Evolutionary conservation across 2,113 vertebrate species (phyloP).

Genomic region (Xyrauchen texanus): DNA sequence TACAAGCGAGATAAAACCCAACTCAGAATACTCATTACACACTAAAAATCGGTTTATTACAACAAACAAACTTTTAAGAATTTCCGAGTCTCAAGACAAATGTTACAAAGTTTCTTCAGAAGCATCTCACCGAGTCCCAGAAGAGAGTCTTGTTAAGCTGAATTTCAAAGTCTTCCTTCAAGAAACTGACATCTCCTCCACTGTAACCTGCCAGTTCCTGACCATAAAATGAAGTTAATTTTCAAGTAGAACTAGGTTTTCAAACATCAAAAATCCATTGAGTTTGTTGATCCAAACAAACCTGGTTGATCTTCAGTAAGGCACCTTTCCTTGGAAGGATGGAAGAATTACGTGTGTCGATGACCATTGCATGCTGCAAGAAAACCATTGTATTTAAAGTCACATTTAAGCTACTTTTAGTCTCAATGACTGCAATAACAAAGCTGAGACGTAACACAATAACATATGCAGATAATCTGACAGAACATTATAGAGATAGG

Average conservation of each 20-base stretch:
- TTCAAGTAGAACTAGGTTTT: not conserved
- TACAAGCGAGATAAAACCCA: slow-evolving; percentile 53
- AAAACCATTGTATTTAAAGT: slow-evolving; percentile 21
- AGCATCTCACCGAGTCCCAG: slow-evolving; percentile 84
- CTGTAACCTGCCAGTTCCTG: slow-evolving; percentile 94
- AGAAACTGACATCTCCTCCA: slow-evolving; percentile 90
- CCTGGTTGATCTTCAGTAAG: slow-evolving; percentile 95
- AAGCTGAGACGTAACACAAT: too few relatives aligned
- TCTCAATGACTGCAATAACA: not conserved
- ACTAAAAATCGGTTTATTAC: not conserved
- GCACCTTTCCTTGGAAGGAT: slow-evolving; percentile 89
- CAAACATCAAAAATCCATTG: not conserved
- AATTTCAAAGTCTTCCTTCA: slow-evolving; percentile 96
- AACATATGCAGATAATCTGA: too few relatives aligned
- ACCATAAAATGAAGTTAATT: not conserved
- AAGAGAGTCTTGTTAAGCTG: slow-evolving; percentile 86
- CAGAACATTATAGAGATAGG: too few relatives aligned
- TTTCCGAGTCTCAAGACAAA: too few relatives aligned
- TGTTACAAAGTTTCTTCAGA: too few relatives aligned
- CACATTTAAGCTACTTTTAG: not conserved
- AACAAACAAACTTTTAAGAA: too few relatives aligned
- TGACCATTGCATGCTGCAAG: slow-evolving; percentile 89
- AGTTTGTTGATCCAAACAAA: slow-evolving; percentile 45
- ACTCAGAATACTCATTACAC: not conserved
- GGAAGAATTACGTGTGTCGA: slow-evolving; percentile 91